Evolutionary conservation across 2,888 invertebrate species (phyloP).

Genomic region (Troides helena): DNA sequence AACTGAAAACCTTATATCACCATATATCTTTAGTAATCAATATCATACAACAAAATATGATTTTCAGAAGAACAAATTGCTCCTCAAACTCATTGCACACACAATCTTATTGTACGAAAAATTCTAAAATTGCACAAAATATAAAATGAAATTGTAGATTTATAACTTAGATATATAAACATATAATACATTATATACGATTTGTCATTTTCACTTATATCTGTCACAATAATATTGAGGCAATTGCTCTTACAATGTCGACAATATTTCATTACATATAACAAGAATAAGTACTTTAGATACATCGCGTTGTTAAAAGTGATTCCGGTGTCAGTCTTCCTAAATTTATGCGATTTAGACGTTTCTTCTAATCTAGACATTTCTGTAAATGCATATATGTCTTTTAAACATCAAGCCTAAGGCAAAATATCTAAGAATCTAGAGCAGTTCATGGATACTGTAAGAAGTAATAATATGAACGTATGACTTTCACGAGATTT

Average conservation of each 20-base stretch:
- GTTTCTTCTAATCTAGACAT: conserved; percentile 5
- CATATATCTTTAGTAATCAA: conserved; percentile 22
- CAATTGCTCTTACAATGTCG: conserved; percentile 18
- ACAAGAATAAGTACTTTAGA: conserved; percentile 60
- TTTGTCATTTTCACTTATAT: conserved; percentile 27
- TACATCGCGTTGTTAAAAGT: conserved; percentile 39
- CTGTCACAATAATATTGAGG: neutral
- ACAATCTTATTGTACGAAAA: neutral
- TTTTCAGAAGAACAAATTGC: conserved; percentile 35
- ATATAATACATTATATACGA: conserved; percentile 17
- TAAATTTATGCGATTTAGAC: conserved; percentile 49
- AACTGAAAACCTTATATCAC: conserved; percentile 25
- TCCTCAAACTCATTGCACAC: conserved; percentile 36
- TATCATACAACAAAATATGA: conserved; percentile 30
- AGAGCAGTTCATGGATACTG: neutral
- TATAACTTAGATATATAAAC: conserved; percentile 12
- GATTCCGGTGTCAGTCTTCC: conserved; percentile 65
- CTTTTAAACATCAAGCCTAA: neutral
- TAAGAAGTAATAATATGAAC: no score
- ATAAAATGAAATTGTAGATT: conserved; percentile 2
- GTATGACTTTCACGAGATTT: no score
- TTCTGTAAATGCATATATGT: neutral
- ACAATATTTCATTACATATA: conserved; percentile 33
- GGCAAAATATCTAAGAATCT: neutral
- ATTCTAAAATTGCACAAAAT: neutral